Conservation (phyloP, 2,797 vertebrate species). For the Xiphophorus birchmanni region DNA sequence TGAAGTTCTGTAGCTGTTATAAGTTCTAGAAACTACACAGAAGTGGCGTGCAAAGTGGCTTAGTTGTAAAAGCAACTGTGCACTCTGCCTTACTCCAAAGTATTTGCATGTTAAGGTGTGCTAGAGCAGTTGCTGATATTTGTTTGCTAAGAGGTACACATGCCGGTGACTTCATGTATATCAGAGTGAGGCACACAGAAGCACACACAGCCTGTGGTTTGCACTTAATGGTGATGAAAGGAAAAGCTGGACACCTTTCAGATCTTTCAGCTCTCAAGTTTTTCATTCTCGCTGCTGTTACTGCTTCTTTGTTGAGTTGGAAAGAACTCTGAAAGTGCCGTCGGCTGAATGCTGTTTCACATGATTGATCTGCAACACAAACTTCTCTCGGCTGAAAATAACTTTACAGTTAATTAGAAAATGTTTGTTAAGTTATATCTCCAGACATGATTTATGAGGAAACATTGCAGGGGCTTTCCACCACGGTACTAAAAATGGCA, state of each 20-base stretch:
- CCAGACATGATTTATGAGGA: neutral
- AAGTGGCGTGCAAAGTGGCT: neutral
- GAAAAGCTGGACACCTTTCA: constrained; percentile 29
- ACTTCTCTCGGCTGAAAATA: constrained; percentile 27
- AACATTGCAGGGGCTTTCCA: neutral
- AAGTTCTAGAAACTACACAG: constrained; percentile 7
- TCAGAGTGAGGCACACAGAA: constrained; percentile 8
- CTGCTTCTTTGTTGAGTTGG: constrained; percentile 45
- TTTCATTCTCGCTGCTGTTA: constrained; percentile 52
- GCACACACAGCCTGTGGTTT: constrained; percentile 45
- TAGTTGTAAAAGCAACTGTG: constrained; percentile 21
- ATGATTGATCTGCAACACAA: constrained; percentile 54
- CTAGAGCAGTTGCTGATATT: constrained; percentile 9
- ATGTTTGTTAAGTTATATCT: constrained; percentile 23
- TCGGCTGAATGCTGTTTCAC: constrained; percentile 47
- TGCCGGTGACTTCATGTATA: constrained; percentile 12
- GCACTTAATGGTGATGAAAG: constrained; percentile 51
- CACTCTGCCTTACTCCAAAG: constrained; percentile 48
- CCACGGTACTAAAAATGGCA: neutral
- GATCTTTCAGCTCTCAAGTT: constrained; percentile 37
- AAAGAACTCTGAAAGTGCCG: constrained; percentile 35
- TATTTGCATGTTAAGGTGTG: constrained; percentile 31
- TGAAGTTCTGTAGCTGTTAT: constrained; percentile 1
- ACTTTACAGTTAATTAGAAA: constrained; percentile 29
- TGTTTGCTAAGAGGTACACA: constrained; percentile 2